A percentile compares a stretch with the other conserved stretches of the same genome.
These are phyloP conservation scores for Matsumurasca onukii DNA, from an alignment of 1,140 invertebrate genomes.

Conservation along the genomic window DNA sequence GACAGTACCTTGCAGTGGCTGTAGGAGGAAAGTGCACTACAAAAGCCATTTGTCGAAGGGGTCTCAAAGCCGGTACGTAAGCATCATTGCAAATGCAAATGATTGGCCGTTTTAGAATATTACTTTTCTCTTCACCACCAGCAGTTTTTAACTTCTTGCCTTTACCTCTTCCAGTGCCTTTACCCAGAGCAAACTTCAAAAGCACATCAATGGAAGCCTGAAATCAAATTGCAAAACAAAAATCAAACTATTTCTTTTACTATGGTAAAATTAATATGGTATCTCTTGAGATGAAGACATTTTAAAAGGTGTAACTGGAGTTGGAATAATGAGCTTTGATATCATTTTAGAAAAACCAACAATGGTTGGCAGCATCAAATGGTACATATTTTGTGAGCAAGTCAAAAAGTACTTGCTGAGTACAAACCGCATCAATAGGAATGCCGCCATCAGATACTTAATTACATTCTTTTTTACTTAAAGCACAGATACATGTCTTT, in stretches of 20 bases:
- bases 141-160: slow-evolving; percentile 55
- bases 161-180: slow-evolving; percentile 53
- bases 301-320: too few species aligned
- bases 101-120: slow-evolving; percentile 74
- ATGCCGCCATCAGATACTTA: too few species aligned
- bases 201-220: slow-evolving; percentile 84
- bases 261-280: neutral
- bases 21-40: slow-evolving; percentile 74
- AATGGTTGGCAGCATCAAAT: too few species aligned
- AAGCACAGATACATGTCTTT: too few species aligned
- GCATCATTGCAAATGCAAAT: slow-evolving; percentile 97
- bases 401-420: too few species aligned
- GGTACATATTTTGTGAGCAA: too few species aligned
- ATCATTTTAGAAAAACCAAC: too few species aligned
- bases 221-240: too few species aligned
- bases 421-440: too few species aligned
- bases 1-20: slow-evolving; percentile 53
- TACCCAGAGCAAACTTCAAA: slow-evolving; percentile 74
- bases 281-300: too few species aligned
- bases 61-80: slow-evolving; percentile 82
- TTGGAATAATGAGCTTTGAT: too few species aligned
- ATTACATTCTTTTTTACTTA: too few species aligned
- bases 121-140: slow-evolving; percentile 48
- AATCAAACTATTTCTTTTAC: slow-evolving; percentile 9
- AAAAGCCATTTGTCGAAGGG: slow-evolving; percentile 68